These are phyloP conservation scores for Liodrosophila aerea DNA, from an alignment of 2,888 invertebrate species.

Conservation along the genomic window DNA sequence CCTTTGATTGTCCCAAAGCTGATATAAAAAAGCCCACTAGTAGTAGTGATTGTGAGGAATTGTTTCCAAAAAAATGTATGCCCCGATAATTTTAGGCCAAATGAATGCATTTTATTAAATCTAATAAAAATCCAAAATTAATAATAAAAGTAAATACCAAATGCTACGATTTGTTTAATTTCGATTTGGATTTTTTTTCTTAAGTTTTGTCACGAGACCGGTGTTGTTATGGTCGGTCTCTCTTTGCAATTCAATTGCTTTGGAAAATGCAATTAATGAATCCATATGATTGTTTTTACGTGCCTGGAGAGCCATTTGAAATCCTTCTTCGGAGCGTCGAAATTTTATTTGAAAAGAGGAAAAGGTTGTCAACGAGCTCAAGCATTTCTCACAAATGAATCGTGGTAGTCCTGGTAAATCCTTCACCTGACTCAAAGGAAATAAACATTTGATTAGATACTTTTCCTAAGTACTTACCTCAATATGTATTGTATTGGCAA, in stretches of 20 bases:
- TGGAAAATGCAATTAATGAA: constrained; percentile 23
- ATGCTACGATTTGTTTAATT: not conserved
- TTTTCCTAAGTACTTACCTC: constrained; percentile 19
- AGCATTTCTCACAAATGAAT: constrained; percentile 40
- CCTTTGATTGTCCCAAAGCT: not conserved
- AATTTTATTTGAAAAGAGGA: constrained; percentile 42
- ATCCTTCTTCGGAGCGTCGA: constrained; percentile 48
- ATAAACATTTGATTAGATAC: not conserved
- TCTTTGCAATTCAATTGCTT: constrained; percentile 15
- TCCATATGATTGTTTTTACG: constrained; percentile 27
- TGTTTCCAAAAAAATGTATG: constrained; percentile 11
- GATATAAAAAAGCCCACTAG: constrained; percentile 12
- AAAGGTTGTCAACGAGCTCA: constrained; percentile 30
- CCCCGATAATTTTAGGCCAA: constrained; percentile 47
- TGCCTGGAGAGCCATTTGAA: constrained; percentile 26
- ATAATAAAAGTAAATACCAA: not conserved
- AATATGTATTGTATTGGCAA: constrained; percentile 47
- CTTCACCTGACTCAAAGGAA: constrained; percentile 14
- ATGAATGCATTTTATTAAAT: constrained; percentile 11
- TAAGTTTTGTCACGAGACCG: constrained; percentile 8
- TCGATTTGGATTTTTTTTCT: constrained; percentile 12
- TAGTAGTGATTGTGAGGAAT: not conserved
- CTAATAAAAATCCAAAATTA: not conserved
- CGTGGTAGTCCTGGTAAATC: constrained; percentile 42
- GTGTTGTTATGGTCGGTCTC: constrained; percentile 32